Evolutionary conservation across 2,113 vertebrate genomes (phyloP), one percentile per base, ranked within the genome.

Genomic region (Alligator mississippiensis): DNA sequence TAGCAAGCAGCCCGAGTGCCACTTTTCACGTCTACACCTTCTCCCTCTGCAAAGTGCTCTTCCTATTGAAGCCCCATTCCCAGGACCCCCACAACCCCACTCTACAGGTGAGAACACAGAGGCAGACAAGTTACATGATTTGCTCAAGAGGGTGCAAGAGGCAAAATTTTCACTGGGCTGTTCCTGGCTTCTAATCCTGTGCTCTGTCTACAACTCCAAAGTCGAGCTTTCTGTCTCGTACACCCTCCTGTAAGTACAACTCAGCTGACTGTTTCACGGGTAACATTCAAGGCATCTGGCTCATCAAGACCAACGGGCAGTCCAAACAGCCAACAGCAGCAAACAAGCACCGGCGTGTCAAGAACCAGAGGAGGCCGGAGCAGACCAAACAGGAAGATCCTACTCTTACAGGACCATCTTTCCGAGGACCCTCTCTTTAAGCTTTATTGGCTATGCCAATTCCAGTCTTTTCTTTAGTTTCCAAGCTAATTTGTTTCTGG

Each of bases 401-500:
- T 22, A 54, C 81, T 92, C 91, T 72, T 82, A 58, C 63, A 11
- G 63, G 77, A 28, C 12, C 75, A 78, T 61, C 80, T 0, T 0
- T 85, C 92, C 66, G 25, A 59, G 80, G 70, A 94, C 61, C 54
- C 47, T 88, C 25, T 80, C 24, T 64, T 93, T 87, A 47, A 84
- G 68, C 38, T 21, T 76, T 83, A 94, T 12, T 80, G 87, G 62
- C 28, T 66, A 82, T 55, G 62, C 4, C 0, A 3, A 91, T 21
- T 62, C 27, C 80, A 62, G 62, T 9, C 55, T 84, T 64, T 87
- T 34, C 64, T 85, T 89, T 87, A 72, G 91, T 90, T 91, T 62
- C 62, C 91, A 87, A 82, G 72, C n/a, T 93, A 82, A 93, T 94
- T 77, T 88, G 64, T 58, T 92, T 81, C 84, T 76, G 82, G 82